Evolutionary conservation across 2,888 invertebrate genomes (phyloP).

Genomic region (Diaprepes abbreviatus): DNA sequence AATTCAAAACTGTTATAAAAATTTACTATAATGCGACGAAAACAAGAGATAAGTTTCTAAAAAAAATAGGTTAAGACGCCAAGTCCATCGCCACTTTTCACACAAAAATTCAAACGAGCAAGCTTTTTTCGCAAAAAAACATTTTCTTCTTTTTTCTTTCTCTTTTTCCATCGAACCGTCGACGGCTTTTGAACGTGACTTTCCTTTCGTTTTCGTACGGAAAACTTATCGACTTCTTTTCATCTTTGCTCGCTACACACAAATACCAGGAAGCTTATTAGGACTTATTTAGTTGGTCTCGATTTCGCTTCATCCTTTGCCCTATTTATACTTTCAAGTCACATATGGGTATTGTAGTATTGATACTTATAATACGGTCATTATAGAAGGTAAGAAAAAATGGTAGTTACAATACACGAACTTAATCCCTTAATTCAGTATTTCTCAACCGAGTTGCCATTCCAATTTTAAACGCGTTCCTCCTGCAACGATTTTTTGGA

Average conservation of each 20-base stretch:
- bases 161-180: conserved; percentile 2
- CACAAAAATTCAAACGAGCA: neutral
- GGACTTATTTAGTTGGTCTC: conserved; percentile 16
- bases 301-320: conserved; percentile 1
- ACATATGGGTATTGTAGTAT: conserved; percentile 1
- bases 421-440: too few species aligned
- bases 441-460: too few species aligned
- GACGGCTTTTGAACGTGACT: conserved; percentile 7
- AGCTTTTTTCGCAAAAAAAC: neutral
- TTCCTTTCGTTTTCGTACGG: conserved; percentile 7
- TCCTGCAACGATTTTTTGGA: too few species aligned
- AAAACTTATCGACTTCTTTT: conserved; percentile 17
- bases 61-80: neutral
- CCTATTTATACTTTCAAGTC: neutral
- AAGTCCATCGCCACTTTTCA: neutral
- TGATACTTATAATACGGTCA: neutral
- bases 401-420: too few species aligned
- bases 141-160: neutral
- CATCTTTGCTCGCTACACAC: neutral
- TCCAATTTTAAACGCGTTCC: too few species aligned
- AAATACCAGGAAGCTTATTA: conserved; percentile 31
- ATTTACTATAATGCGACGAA: too few species aligned
- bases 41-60: too few species aligned
- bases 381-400: neutral
- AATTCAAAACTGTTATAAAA: too few species aligned